Conservation (phyloP, 2,797 vertebrate species). For the Ceryle rudis region DNA sequence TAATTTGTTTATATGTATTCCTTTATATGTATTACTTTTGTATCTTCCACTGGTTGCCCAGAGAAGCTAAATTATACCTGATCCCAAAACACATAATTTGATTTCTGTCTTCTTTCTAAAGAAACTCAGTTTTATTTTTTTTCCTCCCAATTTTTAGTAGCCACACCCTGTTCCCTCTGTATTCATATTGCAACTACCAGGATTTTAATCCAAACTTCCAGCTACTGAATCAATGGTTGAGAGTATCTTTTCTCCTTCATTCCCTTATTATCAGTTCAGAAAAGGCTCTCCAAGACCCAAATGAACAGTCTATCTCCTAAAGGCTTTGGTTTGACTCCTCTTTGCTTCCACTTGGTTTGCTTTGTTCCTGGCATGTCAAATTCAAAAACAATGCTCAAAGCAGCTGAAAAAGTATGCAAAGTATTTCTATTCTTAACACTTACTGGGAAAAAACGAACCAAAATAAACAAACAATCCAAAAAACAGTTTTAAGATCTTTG, state of each 20-base stretch:
- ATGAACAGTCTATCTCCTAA: not conserved
- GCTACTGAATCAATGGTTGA: not conserved
- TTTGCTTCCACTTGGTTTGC: not conserved
- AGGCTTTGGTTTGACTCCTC: not conserved
- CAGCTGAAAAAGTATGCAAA: not conserved
- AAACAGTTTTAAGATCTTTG: not conserved
- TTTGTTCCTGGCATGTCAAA: not conserved
- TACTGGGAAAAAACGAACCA: not conserved
- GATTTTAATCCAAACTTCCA: not conserved
- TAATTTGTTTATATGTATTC: not conserved
- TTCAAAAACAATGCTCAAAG: not conserved
- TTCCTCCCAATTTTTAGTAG: not conserved
- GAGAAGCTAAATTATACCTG: not conserved
- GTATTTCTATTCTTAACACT: not conserved
- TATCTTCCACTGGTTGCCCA: not conserved
- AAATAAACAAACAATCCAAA: not conserved
- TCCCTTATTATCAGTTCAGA: not conserved
- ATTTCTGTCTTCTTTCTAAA: not conserved
- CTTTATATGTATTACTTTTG: not conserved
- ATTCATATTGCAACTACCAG: not conserved
- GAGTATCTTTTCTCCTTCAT: not conserved
- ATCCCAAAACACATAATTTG: not conserved
- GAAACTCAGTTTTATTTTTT: not conserved
- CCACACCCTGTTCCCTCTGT: not conserved
- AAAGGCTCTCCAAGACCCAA: not conserved